A percentile compares a stretch with the other conserved stretches of the same genome.
phyloP scores from a whole-genome alignment of 92 coral and sea anemone species.

The Porites lobata region DNA sequence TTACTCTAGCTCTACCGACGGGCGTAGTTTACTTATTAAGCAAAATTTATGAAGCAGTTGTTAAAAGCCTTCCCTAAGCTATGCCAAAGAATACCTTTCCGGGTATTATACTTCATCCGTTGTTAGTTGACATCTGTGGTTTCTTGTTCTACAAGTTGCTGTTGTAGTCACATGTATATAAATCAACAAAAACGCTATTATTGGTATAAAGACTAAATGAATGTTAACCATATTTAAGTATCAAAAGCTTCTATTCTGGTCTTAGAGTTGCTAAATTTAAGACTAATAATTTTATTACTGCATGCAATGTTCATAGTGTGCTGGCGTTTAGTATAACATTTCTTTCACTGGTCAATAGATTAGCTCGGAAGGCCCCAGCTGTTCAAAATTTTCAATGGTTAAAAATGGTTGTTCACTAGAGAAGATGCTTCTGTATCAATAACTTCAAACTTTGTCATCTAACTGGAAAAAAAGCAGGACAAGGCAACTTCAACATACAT shows the following conservation, averaged over 20 bases:
- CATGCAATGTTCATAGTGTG: no score
- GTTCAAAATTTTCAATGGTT: no score
- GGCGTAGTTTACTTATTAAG: no score
- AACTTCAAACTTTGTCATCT: background rate
- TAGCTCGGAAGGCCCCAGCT: no score
- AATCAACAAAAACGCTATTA: constrained; percentile 2
- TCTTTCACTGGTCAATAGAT: no score
- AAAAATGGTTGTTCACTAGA: no score
- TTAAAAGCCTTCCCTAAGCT: background rate
- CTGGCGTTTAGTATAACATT: background rate
- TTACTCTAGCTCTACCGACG: no score
- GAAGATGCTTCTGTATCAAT: background rate
- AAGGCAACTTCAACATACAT: background rate
- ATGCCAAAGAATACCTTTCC: constrained; percentile 21
- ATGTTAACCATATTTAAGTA: background rate
- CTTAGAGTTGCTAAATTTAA: no score
- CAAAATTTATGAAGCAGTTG: background rate
- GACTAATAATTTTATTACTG: no score
- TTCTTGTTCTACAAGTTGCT: constrained; percentile 29
- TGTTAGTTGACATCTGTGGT: background rate
- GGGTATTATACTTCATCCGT: constrained; percentile 10
- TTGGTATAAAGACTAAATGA: constrained; percentile 1
- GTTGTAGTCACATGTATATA: constrained; percentile 17
- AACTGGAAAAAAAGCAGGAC: background rate
- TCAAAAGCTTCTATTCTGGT: background rate